phyloP scores from a whole-genome alignment of 2,113 vertebrate genomes.

The Nyctibius bracteatus region DNA sequence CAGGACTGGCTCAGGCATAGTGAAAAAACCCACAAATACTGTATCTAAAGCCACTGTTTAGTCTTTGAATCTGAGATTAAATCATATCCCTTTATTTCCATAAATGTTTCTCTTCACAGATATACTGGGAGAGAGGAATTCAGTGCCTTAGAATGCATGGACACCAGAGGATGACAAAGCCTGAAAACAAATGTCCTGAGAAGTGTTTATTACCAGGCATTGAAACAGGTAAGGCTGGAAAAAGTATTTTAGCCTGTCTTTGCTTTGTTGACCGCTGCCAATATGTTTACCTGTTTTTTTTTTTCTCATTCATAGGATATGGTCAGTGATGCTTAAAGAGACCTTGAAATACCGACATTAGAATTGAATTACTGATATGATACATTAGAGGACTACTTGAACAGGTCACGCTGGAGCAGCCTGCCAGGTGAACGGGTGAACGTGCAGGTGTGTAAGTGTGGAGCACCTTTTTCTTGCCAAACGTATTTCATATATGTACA shows the following conservation, averaged over 20 bases:
- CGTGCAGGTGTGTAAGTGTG: neutral
- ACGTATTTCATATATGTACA: neutral
- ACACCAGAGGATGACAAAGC: neutral
- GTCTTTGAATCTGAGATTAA: slow-evolving; percentile 2
- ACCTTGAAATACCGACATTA: neutral
- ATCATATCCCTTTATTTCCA: neutral
- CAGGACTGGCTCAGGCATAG: neutral
- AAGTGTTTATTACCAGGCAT: neutral
- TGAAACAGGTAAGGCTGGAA: neutral
- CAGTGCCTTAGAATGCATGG: neutral
- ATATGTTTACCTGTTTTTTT: neutral
- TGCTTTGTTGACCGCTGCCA: neutral
- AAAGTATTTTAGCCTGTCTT: neutral
- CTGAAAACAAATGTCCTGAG: neutral
- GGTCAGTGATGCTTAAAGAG: neutral
- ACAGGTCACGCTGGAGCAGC: neutral
- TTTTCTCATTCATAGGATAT: neutral
- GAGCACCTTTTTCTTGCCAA: neutral
- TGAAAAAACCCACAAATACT: neutral
- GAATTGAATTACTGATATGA: neutral
- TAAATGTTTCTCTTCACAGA: neutral
- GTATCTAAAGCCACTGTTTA: neutral
- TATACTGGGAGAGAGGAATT: neutral
- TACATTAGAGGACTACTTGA: neutral
- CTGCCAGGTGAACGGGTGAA: neutral